Percentiles rank a stretch among this genome's conserved stretches.
phyloP scores from a whole-genome alignment of 2,113 vertebrate species.

The Loxodonta africana region DNA sequence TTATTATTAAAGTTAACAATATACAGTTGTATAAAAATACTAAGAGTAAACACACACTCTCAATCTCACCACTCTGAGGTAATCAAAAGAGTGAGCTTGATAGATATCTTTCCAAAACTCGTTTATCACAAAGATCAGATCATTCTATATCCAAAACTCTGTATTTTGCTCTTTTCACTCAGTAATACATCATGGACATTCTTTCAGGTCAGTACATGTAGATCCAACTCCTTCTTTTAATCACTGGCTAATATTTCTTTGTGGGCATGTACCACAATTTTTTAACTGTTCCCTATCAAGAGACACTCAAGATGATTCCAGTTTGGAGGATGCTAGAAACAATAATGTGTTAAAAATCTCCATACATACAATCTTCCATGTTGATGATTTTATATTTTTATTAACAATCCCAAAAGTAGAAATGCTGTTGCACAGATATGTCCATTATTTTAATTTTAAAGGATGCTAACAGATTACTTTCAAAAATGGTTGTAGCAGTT shows the following conservation, averaged over 20 bases:
- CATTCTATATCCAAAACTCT: not conserved
- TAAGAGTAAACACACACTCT: not conserved
- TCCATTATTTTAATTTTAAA: not conserved
- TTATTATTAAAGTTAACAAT: not conserved
- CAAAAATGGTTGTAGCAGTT: not conserved
- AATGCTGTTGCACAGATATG: not conserved
- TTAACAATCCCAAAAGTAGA: not conserved
- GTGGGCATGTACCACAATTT: not conserved
- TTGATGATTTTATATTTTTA: not conserved
- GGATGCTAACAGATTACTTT: not conserved
- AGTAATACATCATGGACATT: not conserved
- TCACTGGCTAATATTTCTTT: not conserved
- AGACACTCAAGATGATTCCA: not conserved
- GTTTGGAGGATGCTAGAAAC: not conserved
- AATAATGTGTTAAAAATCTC: not conserved
- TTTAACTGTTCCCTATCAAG: not conserved
- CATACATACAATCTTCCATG: not conserved
- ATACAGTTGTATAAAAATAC: not conserved
- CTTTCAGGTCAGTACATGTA: not conserved
- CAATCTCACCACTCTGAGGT: not conserved
- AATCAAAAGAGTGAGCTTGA: not conserved
- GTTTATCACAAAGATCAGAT: not conserved
- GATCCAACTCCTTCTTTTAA: constrained; percentile 6
- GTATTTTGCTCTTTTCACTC: not conserved
- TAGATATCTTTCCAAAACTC: not conserved